Percentiles rank a stretch among this genome's conserved stretches.
phyloP scores from a whole-genome alignment of 2,113 vertebrate genomes.

The Struthio camelus region DNA sequence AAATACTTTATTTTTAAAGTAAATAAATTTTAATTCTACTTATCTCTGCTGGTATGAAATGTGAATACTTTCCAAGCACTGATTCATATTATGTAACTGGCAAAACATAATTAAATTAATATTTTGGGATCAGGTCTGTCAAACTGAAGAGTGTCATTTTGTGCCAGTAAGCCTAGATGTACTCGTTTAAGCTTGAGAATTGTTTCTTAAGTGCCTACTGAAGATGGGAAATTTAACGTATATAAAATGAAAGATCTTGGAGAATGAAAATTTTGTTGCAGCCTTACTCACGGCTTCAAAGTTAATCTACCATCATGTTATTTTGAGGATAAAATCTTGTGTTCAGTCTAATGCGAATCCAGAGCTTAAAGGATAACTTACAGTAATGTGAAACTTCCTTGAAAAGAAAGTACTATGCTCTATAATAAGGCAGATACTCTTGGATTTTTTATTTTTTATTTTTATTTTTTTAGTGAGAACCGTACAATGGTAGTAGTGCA shows the following conservation, averaged over 20 bases:
- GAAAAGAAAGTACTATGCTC: background rate
- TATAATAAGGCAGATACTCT: background rate
- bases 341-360: background rate
- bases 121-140: background rate
- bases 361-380: background rate
- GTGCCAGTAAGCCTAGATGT: background rate
- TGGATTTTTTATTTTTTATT: background rate
- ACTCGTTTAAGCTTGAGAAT: background rate
- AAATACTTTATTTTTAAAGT: background rate
- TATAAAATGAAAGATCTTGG: background rate
- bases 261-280: background rate
- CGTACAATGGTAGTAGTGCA: background rate
- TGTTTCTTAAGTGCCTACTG: accelerated
- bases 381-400: background rate
- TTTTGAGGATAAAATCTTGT: background rate
- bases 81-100: accelerated
- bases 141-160: background rate
- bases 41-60: background rate
- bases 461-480: background rate
- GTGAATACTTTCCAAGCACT: background rate
- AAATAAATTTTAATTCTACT: background rate
- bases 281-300: background rate
- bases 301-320: background rate
- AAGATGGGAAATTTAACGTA: background rate
- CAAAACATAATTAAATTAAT: background rate